Percentiles rank a stretch among this genome's conserved stretches.
Evolutionary conservation across 2,113 vertebrate genomes (phyloP).

Genomic region (Vimba vimba): DNA sequence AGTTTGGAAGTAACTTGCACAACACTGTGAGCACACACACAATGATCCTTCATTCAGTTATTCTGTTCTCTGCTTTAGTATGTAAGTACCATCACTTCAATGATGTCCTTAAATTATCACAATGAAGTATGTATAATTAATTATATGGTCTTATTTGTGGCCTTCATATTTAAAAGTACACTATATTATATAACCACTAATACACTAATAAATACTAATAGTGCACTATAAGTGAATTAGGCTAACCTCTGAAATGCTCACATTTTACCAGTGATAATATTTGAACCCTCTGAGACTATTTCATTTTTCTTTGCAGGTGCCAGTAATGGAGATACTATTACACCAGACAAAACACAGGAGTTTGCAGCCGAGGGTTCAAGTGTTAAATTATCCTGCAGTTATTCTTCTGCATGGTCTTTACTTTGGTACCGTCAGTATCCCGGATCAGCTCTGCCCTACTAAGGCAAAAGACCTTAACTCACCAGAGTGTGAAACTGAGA

Average conservation of each 20-base stretch:
- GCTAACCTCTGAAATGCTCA: too few species aligned
- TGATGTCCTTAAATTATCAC: not conserved
- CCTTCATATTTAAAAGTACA: not conserved
- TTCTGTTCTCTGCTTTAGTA: not conserved
- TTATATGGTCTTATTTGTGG: not conserved
- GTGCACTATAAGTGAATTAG: too few species aligned
- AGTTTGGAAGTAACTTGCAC: too few species aligned
- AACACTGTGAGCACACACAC: not conserved
- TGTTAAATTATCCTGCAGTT: not conserved
- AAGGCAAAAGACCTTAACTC: too few species aligned
- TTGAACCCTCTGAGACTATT: not conserved
- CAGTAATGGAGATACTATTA: conserved; percentile 12
- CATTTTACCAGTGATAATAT: not conserved
- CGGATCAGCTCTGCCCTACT: too few species aligned
- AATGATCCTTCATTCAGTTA: not conserved
- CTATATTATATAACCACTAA: too few species aligned
- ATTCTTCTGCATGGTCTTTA: not conserved
- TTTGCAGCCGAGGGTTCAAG: not conserved
- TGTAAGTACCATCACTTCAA: not conserved
- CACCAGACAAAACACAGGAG: not conserved
- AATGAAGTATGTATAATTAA: not conserved
- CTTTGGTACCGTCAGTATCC: not conserved
- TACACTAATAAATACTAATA: too few species aligned
- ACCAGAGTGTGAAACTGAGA: too few species aligned
- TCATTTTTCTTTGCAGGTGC: not conserved